These are phyloP conservation scores for Parnassius glacialis DNA, from an alignment of 2,888 invertebrate species.

Conservation along the genomic window DNA sequence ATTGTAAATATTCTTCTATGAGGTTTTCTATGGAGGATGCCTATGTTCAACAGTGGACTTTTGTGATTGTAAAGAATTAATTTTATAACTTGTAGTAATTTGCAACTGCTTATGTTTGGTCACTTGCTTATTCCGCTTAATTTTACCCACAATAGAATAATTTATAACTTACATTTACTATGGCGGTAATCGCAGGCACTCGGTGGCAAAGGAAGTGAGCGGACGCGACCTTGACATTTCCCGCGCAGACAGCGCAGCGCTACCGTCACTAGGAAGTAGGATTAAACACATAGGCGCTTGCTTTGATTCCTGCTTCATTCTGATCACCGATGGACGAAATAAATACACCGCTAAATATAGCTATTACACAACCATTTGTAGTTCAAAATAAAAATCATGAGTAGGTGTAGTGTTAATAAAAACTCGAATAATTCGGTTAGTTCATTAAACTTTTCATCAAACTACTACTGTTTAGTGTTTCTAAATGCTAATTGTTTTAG, in stretches of 20 bases:
- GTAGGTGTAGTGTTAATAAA: no score
- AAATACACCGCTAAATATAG: slow-evolving; percentile 4
- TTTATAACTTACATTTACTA: slow-evolving; percentile 34
- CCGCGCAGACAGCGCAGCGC: slow-evolving; percentile 49
- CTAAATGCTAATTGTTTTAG: no score
- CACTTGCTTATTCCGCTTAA: slow-evolving; percentile 16
- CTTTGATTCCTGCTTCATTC: slow-evolving; percentile 30
- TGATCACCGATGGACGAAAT: slow-evolving; percentile 15
- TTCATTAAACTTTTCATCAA: no score
- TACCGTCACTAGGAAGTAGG: slow-evolving; percentile 60
- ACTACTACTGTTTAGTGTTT: no score
- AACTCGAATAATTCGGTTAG: no score
- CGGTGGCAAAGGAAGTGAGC: slow-evolving; percentile 69
- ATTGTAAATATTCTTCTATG: no score
- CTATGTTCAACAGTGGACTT: no score
- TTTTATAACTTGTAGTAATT: no score
- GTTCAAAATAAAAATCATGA: no score
- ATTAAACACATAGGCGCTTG: slow-evolving; percentile 41
- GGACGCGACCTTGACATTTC: slow-evolving; percentile 76
- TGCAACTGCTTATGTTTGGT: not conserved
- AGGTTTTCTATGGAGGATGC: no score
- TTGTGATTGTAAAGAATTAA: no score
- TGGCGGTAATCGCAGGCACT: slow-evolving; percentile 39
- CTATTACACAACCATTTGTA: not conserved
- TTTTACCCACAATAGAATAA: slow-evolving; percentile 35